Conservation (phyloP, 1,140 invertebrate genomes). For the Pararge aegeria region DNA sequence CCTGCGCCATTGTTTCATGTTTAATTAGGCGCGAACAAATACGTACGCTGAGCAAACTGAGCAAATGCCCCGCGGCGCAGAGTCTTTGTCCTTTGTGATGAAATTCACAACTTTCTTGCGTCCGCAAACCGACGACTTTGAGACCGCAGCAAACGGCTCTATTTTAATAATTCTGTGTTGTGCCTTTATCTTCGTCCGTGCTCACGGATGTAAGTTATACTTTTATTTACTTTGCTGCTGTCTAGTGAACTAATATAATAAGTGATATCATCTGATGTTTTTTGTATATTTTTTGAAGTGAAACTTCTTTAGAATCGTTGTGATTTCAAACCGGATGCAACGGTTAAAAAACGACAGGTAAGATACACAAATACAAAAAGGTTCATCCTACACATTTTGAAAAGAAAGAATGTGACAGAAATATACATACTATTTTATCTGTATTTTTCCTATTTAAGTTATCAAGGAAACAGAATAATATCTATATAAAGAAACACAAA, state of each 20-base stretch:
- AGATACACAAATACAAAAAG: neutral
- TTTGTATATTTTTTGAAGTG: neutral
- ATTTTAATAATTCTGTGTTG: slow-evolving; percentile 60
- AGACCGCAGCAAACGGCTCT: slow-evolving; percentile 48
- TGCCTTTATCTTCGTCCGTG: slow-evolving; percentile 43
- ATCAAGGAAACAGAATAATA: too few relatives aligned
- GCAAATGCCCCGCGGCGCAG: slow-evolving; percentile 60
- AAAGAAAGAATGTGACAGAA: too few relatives aligned
- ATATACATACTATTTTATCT: too few relatives aligned
- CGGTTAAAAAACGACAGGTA: too few relatives aligned
- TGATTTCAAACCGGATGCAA: too few relatives aligned
- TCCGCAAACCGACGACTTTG: slow-evolving; percentile 57
- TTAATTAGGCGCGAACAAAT: slow-evolving; percentile 75
- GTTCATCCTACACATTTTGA: too few relatives aligned
- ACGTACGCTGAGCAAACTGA: slow-evolving; percentile 63
- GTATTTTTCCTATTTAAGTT: too few relatives aligned
- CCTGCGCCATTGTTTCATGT: slow-evolving; percentile 60
- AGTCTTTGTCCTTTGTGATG: slow-evolving; percentile 71
- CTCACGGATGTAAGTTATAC: slow-evolving; percentile 9
- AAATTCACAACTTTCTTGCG: slow-evolving; percentile 69
- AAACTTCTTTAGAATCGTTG: too few relatives aligned
- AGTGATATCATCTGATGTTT: neutral
- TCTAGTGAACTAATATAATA: neutral
- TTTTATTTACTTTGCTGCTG: neutral
- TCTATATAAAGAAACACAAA: too few relatives aligned